Percentiles rank a stretch among this genome's conserved stretches.
These are phyloP conservation scores for Meloe dianella DNA, from an alignment of 2,888 invertebrate genomes.

Conservation along the genomic window DNA sequence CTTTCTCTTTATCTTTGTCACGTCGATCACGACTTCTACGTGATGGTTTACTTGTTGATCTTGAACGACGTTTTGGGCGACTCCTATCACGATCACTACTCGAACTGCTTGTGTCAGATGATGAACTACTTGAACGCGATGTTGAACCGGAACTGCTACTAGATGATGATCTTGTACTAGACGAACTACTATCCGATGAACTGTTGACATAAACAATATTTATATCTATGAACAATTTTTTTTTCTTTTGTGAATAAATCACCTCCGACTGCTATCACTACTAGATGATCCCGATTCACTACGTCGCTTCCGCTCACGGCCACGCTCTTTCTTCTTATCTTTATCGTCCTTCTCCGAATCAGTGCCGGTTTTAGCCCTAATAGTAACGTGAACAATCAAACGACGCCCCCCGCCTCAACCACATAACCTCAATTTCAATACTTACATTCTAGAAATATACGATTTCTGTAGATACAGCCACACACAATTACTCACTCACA, in stretches of 20 bases:
- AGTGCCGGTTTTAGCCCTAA: slow-evolving; percentile 80
- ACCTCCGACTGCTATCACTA: slow-evolving; percentile 77
- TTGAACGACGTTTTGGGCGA: slow-evolving; percentile 65
- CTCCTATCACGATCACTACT: slow-evolving; percentile 71
- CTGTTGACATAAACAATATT: slow-evolving; percentile 58
- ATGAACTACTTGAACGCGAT: slow-evolving; percentile 62
- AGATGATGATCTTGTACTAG: slow-evolving; percentile 81
- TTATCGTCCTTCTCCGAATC: slow-evolving; percentile 75
- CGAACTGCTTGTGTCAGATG: slow-evolving; percentile 69
- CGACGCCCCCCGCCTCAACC: too few relatives aligned
- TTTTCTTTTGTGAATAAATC: slow-evolving; percentile 29
- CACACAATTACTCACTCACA: too few relatives aligned
- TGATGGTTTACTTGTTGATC: slow-evolving; percentile 52
- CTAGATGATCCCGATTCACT: slow-evolving; percentile 79
- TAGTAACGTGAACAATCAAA: too few relatives aligned
- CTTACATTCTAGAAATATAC: too few relatives aligned
- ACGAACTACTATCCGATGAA: slow-evolving; percentile 83
- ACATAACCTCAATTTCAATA: slow-evolving; percentile 23
- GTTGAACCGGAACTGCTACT: slow-evolving; percentile 72
- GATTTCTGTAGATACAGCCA: too few relatives aligned
- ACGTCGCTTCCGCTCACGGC: slow-evolving; percentile 69
- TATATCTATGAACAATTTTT: not conserved
- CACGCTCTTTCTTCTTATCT: slow-evolving; percentile 70
- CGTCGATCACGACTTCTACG: slow-evolving; percentile 45
- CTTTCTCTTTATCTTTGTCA: slow-evolving; percentile 53